Evolutionary conservation across 2,888 invertebrate genomes (phyloP), one percentile per base, ranked within the genome.

Genomic region (Melitaea athalia): DNA sequence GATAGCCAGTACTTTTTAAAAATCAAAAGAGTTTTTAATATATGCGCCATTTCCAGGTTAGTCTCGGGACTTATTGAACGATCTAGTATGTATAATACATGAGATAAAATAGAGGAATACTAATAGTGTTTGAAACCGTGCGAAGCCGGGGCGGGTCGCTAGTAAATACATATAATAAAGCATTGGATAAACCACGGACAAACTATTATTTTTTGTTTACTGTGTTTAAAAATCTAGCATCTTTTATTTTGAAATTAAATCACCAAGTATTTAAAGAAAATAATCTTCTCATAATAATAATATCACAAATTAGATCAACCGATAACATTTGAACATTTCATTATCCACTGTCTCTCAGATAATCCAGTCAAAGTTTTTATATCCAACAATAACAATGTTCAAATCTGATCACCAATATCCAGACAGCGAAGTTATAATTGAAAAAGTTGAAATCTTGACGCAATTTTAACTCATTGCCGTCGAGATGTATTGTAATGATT

Each of bases 361-460:
- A 52, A 52, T 52, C 31, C 12, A 52, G 12, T 52, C 24, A 24
- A 52, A 24, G 52, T 11, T 24, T 45, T 52, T 12, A 24, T 12
- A 31, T 24, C 52, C 52, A 52, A 52, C 12, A 33, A 53, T 63
- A 63, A 55, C 55, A 55, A 63, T 63, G 63, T 63, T 45, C 55
- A 55, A 63, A 52, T 63, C 63, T 63, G 31, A 55, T 63, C 53
- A 31, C 55, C 53, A 53, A 63, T 55, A 55, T 43, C 45, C 53
- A 52, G 52, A 31, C 63, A 55, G 63, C 11, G 31, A 63, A 63
- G 53, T 63, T 63, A 63, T 63, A 63, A 63, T 63, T 63, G 63
- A 63, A 63, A 63, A 63, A 63, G 63, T 63, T 63, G 31, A 52
- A 43, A 45, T 17, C 55, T 63, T 43, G 43, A 45, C 15, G 53